Percentiles rank a stretch among this genome's conserved stretches.
Evolutionary conservation across 2,888 invertebrate genomes (phyloP).

Genomic region (Melanotus villosus): DNA sequence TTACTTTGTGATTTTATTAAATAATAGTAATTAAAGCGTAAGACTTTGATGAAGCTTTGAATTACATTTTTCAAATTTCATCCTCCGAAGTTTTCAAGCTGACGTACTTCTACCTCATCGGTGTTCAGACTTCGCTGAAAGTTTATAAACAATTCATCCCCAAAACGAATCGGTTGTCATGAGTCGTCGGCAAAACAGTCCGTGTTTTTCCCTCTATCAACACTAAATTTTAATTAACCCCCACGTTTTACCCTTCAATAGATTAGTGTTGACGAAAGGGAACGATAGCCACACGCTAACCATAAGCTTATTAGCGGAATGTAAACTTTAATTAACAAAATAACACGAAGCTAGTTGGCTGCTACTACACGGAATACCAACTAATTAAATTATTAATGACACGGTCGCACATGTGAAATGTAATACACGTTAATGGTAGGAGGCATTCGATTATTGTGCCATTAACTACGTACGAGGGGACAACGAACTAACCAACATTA

Average conservation of each 20-base stretch:
- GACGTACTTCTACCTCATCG: no score
- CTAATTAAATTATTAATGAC: constrained; percentile 14
- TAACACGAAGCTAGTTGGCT: background rate
- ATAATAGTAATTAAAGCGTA: no score
- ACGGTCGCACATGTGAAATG: constrained; percentile 11
- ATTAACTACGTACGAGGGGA: background rate
- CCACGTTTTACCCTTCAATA: no score
- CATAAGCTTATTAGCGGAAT: constrained; percentile 10
- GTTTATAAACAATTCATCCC: constrained; percentile 19
- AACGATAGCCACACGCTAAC: background rate
- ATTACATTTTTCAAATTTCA: no score
- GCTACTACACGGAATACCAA: background rate
- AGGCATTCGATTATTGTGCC: constrained; percentile 6
- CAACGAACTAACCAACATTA: background rate
- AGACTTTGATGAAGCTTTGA: no score
- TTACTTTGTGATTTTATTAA: no score
- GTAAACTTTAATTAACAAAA: constrained; percentile 16
- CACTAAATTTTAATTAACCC: constrained; percentile 22
- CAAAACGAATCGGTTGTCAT: constrained; percentile 11
- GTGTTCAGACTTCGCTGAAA: no score
- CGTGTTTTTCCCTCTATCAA: background rate
- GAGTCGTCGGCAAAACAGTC: background rate
- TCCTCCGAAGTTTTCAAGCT: no score
- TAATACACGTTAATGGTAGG: constrained; percentile 9
- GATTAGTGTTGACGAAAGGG: background rate